Percentiles rank a stretch among this genome's conserved stretches.
Evolutionary conservation across 2,113 vertebrate species (phyloP).

Genomic region (Apteryx mantelli): DNA sequence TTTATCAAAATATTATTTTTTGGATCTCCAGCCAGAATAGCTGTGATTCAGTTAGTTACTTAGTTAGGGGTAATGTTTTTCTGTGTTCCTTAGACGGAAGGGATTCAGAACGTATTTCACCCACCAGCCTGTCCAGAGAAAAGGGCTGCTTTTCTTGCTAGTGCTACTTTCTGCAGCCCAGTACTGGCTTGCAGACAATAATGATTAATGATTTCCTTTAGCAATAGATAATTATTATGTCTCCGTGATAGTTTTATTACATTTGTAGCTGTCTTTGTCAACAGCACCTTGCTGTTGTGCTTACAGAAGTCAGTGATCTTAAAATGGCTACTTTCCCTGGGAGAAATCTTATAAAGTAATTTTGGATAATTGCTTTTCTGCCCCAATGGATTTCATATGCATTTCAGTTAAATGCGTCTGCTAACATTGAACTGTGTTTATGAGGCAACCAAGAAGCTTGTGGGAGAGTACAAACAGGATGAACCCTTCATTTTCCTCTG

Average conservation of each 20-base stretch:
- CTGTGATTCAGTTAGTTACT: background rate
- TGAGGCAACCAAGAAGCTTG: background rate
- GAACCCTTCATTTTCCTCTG: background rate
- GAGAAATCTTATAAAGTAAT: background rate
- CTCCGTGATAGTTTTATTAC: background rate
- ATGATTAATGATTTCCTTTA: background rate
- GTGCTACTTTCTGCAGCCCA: background rate
- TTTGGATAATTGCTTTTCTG: background rate
- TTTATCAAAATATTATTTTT: background rate
- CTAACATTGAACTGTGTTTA: background rate
- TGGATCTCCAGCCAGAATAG: background rate
- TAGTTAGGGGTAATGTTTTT: background rate
- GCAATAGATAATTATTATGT: background rate
- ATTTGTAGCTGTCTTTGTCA: background rate
- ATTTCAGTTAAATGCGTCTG: background rate
- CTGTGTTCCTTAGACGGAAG: background rate
- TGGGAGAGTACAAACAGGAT: background rate
- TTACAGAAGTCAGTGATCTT: background rate
- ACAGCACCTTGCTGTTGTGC: background rate
- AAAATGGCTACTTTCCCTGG: background rate
- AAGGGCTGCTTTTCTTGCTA: background rate
- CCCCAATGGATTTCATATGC: background rate
- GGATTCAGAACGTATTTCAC: background rate
- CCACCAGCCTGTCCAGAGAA: background rate
- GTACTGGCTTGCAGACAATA: background rate